A percentile compares a stretch with the other conserved stretches of the same genome.
phyloP scores from a whole-genome alignment of 2,797 vertebrate species.

The Lepilemur septentrionalis region DNA sequence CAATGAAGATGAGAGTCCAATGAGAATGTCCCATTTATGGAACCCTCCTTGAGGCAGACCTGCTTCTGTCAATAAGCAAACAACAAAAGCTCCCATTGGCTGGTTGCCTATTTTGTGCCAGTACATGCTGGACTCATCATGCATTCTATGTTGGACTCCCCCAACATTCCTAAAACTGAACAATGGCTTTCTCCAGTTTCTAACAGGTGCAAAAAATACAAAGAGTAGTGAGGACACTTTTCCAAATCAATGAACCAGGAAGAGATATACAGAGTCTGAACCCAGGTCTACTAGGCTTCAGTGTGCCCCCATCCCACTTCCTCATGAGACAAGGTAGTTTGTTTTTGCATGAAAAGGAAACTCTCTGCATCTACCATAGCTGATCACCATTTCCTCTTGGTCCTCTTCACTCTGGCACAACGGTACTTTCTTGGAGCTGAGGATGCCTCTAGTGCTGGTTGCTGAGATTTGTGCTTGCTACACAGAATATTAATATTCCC shows the following conservation, averaged over 20 bases:
- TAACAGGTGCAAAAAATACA: not conserved
- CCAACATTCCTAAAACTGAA: not conserved
- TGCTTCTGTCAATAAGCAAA: not conserved
- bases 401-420: not conserved
- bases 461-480: not conserved
- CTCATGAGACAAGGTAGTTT: too few species aligned
- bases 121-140: fast-evolving
- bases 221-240: not conserved
- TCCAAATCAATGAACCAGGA: not conserved
- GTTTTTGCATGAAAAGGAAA: not conserved
- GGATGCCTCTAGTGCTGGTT: not conserved
- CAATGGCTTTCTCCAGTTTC: not conserved
- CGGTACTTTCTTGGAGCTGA: not conserved
- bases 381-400: not conserved
- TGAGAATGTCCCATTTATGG: fast-evolving
- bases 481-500: not conserved
- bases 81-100: fast-evolving
- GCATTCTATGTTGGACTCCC: not conserved
- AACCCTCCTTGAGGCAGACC: not conserved
- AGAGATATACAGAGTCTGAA: not conserved
- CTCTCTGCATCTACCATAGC: not conserved
- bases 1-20: not conserved
- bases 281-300: not conserved
- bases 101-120: not conserved
- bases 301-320: not conserved